Conservation (phyloP, 2,797 vertebrate genomes). For the Sebastes matsubarae region DNA sequence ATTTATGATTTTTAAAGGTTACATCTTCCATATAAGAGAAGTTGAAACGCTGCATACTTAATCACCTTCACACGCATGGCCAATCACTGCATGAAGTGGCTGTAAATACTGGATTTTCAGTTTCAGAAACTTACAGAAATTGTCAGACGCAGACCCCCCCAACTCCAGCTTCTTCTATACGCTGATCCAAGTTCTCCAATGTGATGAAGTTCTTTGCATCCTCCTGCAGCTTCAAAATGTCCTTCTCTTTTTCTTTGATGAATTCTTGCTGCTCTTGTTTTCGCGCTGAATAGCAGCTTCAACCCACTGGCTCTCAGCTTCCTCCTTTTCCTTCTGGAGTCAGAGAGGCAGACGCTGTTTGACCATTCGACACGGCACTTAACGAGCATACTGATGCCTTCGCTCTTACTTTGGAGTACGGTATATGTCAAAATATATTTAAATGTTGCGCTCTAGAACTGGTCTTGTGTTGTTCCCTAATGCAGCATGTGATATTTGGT, state of each 20-base stretch:
- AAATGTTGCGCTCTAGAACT: background rate
- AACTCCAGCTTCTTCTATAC: conserved; percentile 83
- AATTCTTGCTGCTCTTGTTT: conserved; percentile 57
- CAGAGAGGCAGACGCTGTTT: background rate
- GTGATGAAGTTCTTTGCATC: conserved; percentile 90
- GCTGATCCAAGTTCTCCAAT: conserved; percentile 88
- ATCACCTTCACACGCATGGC: too few relatives aligned
- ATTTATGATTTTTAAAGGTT: too few relatives aligned
- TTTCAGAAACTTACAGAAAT: background rate
- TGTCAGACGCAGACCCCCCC: background rate
- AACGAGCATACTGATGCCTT: background rate
- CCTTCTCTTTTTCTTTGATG: too few relatives aligned
- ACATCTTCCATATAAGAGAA: too few relatives aligned
- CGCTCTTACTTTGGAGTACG: background rate
- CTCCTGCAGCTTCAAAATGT: too few relatives aligned
- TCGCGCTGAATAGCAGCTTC: conserved; percentile 53
- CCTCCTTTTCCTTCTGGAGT: conserved; percentile 79
- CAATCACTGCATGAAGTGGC: too few relatives aligned
- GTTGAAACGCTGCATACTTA: too few relatives aligned
- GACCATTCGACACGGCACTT: background rate
- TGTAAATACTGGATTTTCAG: too few relatives aligned
- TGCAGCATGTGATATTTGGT: background rate
- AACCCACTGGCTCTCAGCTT: conserved; percentile 42
- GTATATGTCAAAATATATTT: background rate
- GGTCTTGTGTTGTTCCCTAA: background rate